Percentiles rank a stretch among this genome's conserved stretches.
These are phyloP conservation scores for Cryptomyrus ogoouensis DNA, from an alignment of 2,113 vertebrate species.

Conservation along the genomic window DNA sequence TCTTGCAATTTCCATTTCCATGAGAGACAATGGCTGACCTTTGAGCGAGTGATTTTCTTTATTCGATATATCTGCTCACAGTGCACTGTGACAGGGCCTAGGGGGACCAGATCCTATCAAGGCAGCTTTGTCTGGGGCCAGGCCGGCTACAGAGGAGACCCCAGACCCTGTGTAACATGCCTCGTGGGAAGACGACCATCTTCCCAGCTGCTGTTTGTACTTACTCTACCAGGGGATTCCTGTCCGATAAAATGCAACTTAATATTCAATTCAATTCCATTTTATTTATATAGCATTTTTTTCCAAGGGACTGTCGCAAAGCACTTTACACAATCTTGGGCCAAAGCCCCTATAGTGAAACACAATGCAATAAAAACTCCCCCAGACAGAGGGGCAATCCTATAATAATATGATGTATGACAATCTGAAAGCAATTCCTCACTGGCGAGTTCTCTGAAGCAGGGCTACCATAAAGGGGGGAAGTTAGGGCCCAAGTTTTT, in stretches of 20 bases:
- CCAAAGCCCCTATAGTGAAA: neutral
- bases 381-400: neutral
- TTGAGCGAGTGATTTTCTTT: slow-evolving; percentile 41
- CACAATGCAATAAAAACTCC: neutral
- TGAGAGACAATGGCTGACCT: slow-evolving; percentile 50
- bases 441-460: neutral
- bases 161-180: neutral
- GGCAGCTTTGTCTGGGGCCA: neutral
- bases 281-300: neutral
- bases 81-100: slow-evolving; percentile 5
- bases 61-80: slow-evolving; percentile 25
- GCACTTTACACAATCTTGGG: neutral
- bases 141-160: neutral
- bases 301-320: neutral
- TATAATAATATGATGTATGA: neutral
- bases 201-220: neutral
- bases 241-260: neutral
- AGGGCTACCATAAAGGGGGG: neutral
- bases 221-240: neutral
- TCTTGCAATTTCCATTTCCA: slow-evolving; percentile 21
- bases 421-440: neutral
- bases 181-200: neutral
- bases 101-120: neutral
- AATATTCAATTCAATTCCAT: neutral
- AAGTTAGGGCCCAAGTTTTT: too few species aligned